These are phyloP conservation scores for Hycleus phaleratus DNA, from an alignment of 1,140 invertebrate species.

Conservation along the genomic window DNA sequence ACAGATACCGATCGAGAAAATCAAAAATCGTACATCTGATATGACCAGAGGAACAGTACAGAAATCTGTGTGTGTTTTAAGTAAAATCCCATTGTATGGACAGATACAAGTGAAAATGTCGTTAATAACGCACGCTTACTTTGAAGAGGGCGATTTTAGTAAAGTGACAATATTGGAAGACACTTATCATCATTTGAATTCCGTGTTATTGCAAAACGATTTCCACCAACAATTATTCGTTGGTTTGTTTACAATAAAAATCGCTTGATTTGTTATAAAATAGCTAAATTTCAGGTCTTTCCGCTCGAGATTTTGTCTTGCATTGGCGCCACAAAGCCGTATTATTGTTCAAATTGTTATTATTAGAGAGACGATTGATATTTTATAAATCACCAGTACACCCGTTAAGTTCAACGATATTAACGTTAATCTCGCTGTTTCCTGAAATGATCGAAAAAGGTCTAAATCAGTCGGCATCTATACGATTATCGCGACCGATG, in stretches of 20 bases:
- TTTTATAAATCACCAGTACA: slow-evolving; percentile 92
- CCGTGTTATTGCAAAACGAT: slow-evolving; percentile 67
- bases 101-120: slow-evolving; percentile 92
- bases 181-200: slow-evolving; percentile 87
- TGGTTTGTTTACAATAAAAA: slow-evolving; percentile 48
- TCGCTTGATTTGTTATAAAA: neutral
- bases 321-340: slow-evolving; percentile 89
- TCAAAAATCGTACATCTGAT: slow-evolving; percentile 91
- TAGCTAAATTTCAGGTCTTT: slow-evolving; percentile 57
- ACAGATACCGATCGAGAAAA: slow-evolving; percentile 93
- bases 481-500: slow-evolving; percentile 66
- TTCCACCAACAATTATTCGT: slow-evolving; percentile 68
- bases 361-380: slow-evolving; percentile 84
- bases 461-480: slow-evolving; percentile 72
- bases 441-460: slow-evolving; percentile 86
- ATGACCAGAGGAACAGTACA: slow-evolving; percentile 93
- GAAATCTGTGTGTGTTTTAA: slow-evolving; percentile 88
- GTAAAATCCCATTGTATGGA: slow-evolving; percentile 80
- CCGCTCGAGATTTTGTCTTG: slow-evolving; percentile 70
- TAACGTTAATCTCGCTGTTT: slow-evolving; percentile 84
- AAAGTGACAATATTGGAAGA: slow-evolving; percentile 85
- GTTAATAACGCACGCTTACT: slow-evolving; percentile 94
- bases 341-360: slow-evolving; percentile 85
- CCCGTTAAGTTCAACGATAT: slow-evolving; percentile 74
- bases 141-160: slow-evolving; percentile 89